phyloP scores from a whole-genome alignment of 2,888 invertebrate species.

The Pyrrhia umbra region DNA sequence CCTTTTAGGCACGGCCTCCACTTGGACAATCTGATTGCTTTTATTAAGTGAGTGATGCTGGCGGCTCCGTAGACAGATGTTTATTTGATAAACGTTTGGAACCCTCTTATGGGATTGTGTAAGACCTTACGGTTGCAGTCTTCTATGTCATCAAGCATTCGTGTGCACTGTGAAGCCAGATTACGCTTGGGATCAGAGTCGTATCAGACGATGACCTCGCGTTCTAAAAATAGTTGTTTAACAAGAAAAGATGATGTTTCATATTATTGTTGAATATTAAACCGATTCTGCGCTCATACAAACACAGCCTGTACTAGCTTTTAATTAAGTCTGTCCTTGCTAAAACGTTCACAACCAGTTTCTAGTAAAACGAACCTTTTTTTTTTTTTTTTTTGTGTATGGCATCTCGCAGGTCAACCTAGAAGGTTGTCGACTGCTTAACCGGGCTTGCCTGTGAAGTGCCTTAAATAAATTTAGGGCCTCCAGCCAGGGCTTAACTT shows the following conservation, averaged over 20 bases:
- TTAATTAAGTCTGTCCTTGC: slow-evolving; percentile 52
- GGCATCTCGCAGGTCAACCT: no score
- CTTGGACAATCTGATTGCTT: slow-evolving; percentile 62
- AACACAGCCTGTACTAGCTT: slow-evolving; percentile 27
- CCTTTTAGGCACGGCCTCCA: slow-evolving; percentile 37
- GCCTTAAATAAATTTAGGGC: no score
- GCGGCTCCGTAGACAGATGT: slow-evolving; percentile 44
- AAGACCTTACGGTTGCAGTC: slow-evolving; percentile 20
- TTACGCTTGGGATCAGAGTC: slow-evolving; percentile 16
- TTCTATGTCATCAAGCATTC: slow-evolving; percentile 24
- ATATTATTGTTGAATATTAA: slow-evolving; percentile 24
- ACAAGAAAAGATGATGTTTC: slow-evolving; percentile 18
- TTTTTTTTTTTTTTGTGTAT: no score
- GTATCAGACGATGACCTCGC: slow-evolving; percentile 51
- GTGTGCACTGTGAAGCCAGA: slow-evolving; percentile 16
- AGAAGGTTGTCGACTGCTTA: no score
- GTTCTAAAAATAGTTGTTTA: slow-evolving; percentile 32
- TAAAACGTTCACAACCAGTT: slow-evolving; percentile 50
- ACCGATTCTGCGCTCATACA: slow-evolving; percentile 27
- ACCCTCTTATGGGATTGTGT: slow-evolving; percentile 21
- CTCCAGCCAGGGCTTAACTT: no score
- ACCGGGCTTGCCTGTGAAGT: no score
- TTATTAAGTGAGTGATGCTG: slow-evolving; percentile 67
- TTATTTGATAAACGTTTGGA: slow-evolving; percentile 41
- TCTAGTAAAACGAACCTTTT: slow-evolving; percentile 50